A percentile compares a stretch with the other conserved stretches of the same genome.
Evolutionary conservation across 1,140 invertebrate species (phyloP).

Genomic region (Monochamus saltuarius): DNA sequence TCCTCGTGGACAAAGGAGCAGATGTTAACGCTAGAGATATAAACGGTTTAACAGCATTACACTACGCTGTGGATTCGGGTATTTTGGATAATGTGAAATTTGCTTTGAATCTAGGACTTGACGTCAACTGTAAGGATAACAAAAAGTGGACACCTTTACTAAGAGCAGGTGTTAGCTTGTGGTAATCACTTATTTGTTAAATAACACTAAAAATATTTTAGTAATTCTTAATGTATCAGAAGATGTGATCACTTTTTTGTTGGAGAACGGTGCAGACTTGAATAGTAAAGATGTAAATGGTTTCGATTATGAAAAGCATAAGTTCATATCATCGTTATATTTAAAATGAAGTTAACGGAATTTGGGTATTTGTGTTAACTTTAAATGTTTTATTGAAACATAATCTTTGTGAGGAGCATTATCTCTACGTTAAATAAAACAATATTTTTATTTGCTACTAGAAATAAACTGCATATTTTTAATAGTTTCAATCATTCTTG

Average conservation of each 20-base stretch:
- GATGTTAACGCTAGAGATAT: slow-evolving; percentile 19
- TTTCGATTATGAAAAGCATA: slow-evolving; percentile 35
- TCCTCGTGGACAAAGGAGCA: slow-evolving; percentile 52
- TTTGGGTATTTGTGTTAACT: too few species aligned
- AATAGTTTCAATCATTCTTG: too few species aligned
- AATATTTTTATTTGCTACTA: too few species aligned
- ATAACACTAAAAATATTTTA: slow-evolving; percentile 23
- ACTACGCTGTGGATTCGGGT: slow-evolving; percentile 57
- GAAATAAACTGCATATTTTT: too few species aligned
- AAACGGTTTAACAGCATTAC: slow-evolving; percentile 50
- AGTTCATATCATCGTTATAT: too few species aligned
- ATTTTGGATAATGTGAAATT: slow-evolving; percentile 49
- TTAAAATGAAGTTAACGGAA: too few species aligned
- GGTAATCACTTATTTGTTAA: slow-evolving; percentile 3
- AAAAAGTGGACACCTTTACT: slow-evolving; percentile 58
- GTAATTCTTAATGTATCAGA: slow-evolving; percentile 35
- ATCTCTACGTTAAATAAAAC: too few species aligned
- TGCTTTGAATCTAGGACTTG: slow-evolving; percentile 50
- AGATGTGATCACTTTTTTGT: slow-evolving; percentile 36
- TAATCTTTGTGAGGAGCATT: too few species aligned
- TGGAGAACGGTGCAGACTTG: slow-evolving; percentile 38
- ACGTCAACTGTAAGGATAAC: slow-evolving; percentile 51
- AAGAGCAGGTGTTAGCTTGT: slow-evolving; percentile 49
- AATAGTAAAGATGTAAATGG: slow-evolving; percentile 38
- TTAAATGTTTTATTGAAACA: too few species aligned